Base-by-base conservation (phyloP, 2,888 invertebrate genomes). In the Harpagoxenus sublaevis region DNA sequence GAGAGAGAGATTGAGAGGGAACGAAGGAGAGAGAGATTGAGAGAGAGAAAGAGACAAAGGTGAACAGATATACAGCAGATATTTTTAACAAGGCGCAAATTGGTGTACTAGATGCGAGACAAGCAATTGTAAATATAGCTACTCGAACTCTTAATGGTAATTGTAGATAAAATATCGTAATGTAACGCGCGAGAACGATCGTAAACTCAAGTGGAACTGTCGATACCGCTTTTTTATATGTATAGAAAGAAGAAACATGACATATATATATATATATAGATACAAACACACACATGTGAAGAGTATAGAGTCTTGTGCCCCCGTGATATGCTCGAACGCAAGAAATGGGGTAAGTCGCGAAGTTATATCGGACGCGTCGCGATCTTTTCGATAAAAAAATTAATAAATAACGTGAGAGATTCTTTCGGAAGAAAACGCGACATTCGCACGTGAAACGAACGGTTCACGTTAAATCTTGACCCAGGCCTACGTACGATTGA, bases 221-320 rank as follows among this genome's bases (percentile, higher is more conserved):
- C 92, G 93, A 93, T 93, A 90, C 85, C 88, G 93, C 93, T 94
- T 94, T 93, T 94, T 93, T 93, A 92, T 93, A 94, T 93, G 91
- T 93, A 92, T 87, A 91, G 90, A 88, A 23, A 71, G 31, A 70
- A 79, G 6, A 15, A 68, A 31, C 39, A 18, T 48, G 48, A 68
- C 45, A 68, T 9, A 42, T 18, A 78, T 2, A 18, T 18, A 51
- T 15, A 51, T 8, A 51, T 10, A 42, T 10, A 45, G 3, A 45
- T 10, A 45, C 5, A 45, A 5, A 66, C 12, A 57, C 42, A 39
- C 18, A 18, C 35, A 55, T 55, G 31, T 70, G 42, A 55, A 55
- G 70, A 15, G 23, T 60, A 42, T 45, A 57, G 48, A 5, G 71
- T 60, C 48, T 60, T 71, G 23, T 48, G 23, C 39, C 60, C 60